phyloP scores from a whole-genome alignment of 2,888 invertebrate genomes.

The Sericinus montela region DNA sequence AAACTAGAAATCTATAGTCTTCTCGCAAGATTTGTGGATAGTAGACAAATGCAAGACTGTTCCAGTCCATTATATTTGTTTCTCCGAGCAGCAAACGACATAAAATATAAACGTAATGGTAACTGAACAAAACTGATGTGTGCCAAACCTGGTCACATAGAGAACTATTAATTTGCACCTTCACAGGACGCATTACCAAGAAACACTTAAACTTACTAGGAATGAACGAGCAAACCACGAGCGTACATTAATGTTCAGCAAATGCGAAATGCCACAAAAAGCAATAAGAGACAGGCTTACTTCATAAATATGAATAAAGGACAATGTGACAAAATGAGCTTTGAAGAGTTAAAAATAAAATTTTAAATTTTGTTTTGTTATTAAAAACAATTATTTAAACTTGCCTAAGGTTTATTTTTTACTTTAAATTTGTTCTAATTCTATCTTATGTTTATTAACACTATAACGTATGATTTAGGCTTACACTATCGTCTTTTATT shows the following conservation, averaged over 20 bases:
- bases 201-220: constrained; percentile 46
- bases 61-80: too few species aligned
- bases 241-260: constrained; percentile 57
- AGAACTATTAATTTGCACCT: constrained; percentile 30
- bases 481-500: too few species aligned
- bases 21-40: too few species aligned
- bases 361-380: background rate
- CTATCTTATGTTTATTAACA: too few species aligned
- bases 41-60: too few species aligned
- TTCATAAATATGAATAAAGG: constrained; percentile 47
- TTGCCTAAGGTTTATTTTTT: too few species aligned
- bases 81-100: too few species aligned
- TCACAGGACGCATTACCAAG: constrained; percentile 41
- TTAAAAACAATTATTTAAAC: too few species aligned
- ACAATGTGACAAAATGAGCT: constrained; percentile 27
- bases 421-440: too few species aligned
- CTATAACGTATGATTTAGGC: too few species aligned
- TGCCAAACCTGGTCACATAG: background rate
- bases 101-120: background rate
- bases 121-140: constrained; percentile 5
- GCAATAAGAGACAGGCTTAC: constrained; percentile 39
- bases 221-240: constrained; percentile 51
- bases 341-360: background rate
- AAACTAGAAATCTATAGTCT: too few species aligned
- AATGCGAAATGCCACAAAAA: constrained; percentile 55